Evolutionary conservation across 2,888 invertebrate species (phyloP), one percentile per base, ranked within the genome.

Genomic region (Trichopria drosophilae): DNA sequence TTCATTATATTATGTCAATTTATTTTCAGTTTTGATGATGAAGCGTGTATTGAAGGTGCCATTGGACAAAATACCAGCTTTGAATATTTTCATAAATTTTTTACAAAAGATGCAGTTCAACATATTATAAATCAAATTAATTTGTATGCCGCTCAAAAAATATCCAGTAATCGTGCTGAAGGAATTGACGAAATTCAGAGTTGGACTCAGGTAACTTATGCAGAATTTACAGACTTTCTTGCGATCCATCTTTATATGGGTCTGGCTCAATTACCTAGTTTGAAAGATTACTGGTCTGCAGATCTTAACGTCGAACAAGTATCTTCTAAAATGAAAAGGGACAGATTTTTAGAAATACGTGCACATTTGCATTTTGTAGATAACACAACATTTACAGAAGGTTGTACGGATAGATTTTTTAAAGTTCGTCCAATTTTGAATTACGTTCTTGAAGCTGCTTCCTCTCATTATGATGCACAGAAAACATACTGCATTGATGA

Each of bases 361-460:
- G 13, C 5, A 22, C 13, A 22, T 12, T 23, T 44, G 15, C 48
- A 48, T 19, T 48, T 34, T 41, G 32, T 40, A n/a, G 35, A 48
- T 18, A 41, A 41, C 35, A 12, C 13, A 4, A 22, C 7, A 18
- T 15, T 28, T 6, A 46, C 29, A 18, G 15, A 28, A 9, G 28
- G 10, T 6, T 24, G 20, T 6, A 32, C 13, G 26, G 39, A 40
- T 22, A 15, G 32, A 22, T 46, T 46, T 31, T 22, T 29, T 36
- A 39, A 39, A 31, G n/a, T 39, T 20, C 15, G 45, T 12, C 31
- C 45, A 12, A n/a, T 45, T 16, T 12, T 45, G 23, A 4, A 31
- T 32, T 26, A 18, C 24, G 20, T 29, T 32, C 18, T 39, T 22
- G 37, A 29, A 42, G 13, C 24, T 24, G 6, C 7, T 10, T 31